These are phyloP conservation scores for Ceyx melanurus DNA, from an alignment of 2,113 vertebrate genomes.

Conservation along the genomic window DNA sequence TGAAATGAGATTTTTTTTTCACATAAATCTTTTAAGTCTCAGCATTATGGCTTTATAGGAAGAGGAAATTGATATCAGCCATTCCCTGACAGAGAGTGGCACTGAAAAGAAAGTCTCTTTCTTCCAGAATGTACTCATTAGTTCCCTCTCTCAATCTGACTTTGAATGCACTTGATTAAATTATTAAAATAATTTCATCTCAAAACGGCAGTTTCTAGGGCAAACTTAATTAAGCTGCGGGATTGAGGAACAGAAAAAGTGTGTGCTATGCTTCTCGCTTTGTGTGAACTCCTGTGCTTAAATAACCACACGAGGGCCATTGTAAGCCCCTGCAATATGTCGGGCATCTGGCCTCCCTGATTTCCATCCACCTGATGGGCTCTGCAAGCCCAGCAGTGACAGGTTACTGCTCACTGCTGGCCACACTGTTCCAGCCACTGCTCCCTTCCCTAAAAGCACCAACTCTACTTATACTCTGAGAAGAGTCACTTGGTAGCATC, in stretches of 20 bases:
- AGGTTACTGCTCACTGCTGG: not conserved
- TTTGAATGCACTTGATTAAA: constrained; percentile 27
- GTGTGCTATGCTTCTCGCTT: not conserved
- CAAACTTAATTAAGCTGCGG: not conserved
- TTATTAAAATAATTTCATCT: constrained; percentile 6
- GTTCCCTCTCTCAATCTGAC: not conserved
- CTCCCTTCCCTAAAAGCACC: not conserved
- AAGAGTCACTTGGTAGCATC: not conserved
- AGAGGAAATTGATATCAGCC: constrained; percentile 32
- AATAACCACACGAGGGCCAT: not conserved
- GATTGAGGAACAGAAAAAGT: not conserved
- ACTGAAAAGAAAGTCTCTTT: not conserved
- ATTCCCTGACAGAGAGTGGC: not conserved
- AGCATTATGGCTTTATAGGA: not conserved
- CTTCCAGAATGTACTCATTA: not conserved
- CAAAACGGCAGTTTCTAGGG: not conserved
- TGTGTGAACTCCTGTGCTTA: not conserved
- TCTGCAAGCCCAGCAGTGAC: not conserved
- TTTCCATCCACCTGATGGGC: not conserved
- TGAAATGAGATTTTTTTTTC: not conserved
- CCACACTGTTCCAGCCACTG: accelerated
- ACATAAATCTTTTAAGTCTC: constrained; percentile 36
- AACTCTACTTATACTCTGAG: not conserved
- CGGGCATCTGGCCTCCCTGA: not conserved
- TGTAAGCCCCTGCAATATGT: not conserved